Evolutionary conservation across 2,113 vertebrate species (phyloP).

Genomic region (Carettochelys insculpta): DNA sequence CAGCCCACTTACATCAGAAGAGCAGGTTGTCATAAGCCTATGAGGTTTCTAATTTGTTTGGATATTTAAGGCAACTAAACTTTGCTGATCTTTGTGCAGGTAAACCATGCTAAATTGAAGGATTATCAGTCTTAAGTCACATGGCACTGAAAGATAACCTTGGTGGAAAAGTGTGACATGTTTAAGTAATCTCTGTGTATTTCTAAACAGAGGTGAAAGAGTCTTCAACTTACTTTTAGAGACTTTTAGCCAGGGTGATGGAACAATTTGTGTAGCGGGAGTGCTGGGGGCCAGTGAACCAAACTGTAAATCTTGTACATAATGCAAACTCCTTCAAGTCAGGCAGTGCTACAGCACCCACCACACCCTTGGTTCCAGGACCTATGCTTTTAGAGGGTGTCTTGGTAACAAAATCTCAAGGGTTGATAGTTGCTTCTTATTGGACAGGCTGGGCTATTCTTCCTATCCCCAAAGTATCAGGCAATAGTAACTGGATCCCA

Average conservation of each 20-base stretch:
- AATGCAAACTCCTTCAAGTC: no score
- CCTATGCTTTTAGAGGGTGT: no score
- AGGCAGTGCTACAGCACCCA: no score
- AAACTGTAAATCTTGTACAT: no score
- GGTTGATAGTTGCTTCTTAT: neutral
- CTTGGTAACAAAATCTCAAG: constrained; percentile 1
- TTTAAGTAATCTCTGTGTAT: neutral
- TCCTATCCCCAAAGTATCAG: no score
- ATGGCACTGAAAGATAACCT: fast-evolving
- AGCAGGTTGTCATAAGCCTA: constrained; percentile 10
- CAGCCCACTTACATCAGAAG: constrained; percentile 40
- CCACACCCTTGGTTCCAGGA: no score
- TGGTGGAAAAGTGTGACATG: neutral
- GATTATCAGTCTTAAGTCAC: neutral
- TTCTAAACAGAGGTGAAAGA: neutral
- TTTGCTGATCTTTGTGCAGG: constrained; percentile 14
- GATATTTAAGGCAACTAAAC: constrained; percentile 25
- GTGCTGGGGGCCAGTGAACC: no score
- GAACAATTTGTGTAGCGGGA: no score
- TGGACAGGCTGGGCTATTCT: neutral
- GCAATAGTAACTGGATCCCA: no score
- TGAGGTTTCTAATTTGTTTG: constrained; percentile 11
- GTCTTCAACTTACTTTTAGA: no score
- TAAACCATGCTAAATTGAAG: constrained; percentile 17
- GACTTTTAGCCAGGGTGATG: neutral